Conservation (phyloP, 2,797 vertebrate species). For the Anabas testudineus region DNA sequence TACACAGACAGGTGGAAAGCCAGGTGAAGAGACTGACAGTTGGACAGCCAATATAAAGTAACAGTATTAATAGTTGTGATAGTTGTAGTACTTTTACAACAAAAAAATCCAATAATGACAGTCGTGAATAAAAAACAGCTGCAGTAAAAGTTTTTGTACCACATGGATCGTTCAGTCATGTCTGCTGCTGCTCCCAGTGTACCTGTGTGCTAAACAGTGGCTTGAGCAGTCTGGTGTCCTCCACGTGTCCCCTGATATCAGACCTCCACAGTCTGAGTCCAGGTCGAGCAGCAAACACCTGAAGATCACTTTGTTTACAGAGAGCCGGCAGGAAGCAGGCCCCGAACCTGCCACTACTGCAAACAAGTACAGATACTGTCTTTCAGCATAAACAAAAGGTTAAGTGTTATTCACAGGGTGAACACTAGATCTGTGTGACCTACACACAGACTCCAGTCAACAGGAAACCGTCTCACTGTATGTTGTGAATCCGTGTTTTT, state of each 20-base stretch:
- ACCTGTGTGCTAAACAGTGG: slow-evolving; percentile 87
- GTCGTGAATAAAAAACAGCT: too few species aligned
- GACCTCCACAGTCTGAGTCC: slow-evolving; percentile 95
- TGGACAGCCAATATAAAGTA: too few species aligned
- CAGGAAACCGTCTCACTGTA: too few species aligned
- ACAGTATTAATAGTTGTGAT: neutral
- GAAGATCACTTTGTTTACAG: slow-evolving; percentile 95
- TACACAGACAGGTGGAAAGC: neutral
- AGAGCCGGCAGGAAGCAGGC: slow-evolving; percentile 97
- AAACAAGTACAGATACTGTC: neutral
- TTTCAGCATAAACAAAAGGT: too few species aligned
- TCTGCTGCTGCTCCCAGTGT: neutral
- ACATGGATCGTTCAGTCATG: neutral
- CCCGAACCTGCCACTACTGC: slow-evolving; percentile 91
- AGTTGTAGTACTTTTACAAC: too few species aligned
- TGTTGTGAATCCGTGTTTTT: too few species aligned
- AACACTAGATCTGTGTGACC: too few species aligned
- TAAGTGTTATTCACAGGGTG: too few species aligned
- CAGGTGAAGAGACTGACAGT: neutral
- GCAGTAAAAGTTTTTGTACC: neutral
- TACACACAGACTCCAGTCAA: too few species aligned
- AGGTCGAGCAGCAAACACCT: slow-evolving; percentile 91
- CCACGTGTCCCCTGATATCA: slow-evolving; percentile 89
- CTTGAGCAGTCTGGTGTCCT: slow-evolving; percentile 91
- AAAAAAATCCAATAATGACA: too few species aligned